Evolutionary conservation across 2,113 vertebrate genomes (phyloP), one percentile per base, ranked within the genome.

Genomic region (Odobenus rosmarus): DNA sequence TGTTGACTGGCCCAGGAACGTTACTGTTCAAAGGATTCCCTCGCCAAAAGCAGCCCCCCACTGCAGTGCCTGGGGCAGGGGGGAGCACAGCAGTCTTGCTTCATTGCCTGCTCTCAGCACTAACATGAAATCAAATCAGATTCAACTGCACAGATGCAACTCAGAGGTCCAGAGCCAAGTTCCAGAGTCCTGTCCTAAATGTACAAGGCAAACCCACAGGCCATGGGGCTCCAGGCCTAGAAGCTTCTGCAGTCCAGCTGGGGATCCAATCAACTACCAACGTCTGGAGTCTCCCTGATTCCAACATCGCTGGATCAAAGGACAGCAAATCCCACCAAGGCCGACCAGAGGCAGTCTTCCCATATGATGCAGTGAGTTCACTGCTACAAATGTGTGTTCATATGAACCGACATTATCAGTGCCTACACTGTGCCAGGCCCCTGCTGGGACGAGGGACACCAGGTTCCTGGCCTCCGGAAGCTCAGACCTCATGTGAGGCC

Each of bases 1-100:
- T 59, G 23, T 6, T 64, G 71, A 95, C 89, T 81, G 55, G 51
- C 39, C 83, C 49, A 3, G 1, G 79, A 96, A 89, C 86, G 33
- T 67, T 3, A 0, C n/a, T 42, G 51, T 76, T 96, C 61, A 82
- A 96, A 89, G 80, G 74, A 87, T 39, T 86, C 64, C 72, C 55
- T 94, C 33, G 9, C 16, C 26, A 5, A 53, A 24, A 53, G 95
- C 61, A 24, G 36, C 46, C 19, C 46, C 39, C 76, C 80, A 62
- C 82, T 49, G 59, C 86, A 67, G 72, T 0, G 2, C 21, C 4
- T 0, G 46, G 55, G 19, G 80, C 0, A n/a, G 24, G 28, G 49
- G 51, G 24, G 12, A 1, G 21, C 19, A 4, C 12, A 1, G 3
- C 2, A 2, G 49, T n/a, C 53, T 24, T 24, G 11, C 31, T 59